A percentile compares a stretch with the other conserved stretches of the same genome.
Conservation (phyloP, 2,113 vertebrate species). For the Salvelinus fontinalis region DNA sequence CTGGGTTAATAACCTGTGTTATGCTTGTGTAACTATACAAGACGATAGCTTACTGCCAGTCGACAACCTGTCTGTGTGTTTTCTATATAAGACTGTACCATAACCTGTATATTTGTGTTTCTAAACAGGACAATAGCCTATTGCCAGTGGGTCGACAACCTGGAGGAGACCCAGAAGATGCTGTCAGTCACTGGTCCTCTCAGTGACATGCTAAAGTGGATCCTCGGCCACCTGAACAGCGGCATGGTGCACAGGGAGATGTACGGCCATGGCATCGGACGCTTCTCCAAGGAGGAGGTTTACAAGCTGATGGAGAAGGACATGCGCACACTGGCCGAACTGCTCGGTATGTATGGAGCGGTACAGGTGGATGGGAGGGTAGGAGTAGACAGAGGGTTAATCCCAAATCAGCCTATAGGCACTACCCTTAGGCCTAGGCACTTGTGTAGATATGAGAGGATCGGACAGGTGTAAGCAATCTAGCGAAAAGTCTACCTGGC, state of each 20-base stretch:
- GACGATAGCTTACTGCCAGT: background rate
- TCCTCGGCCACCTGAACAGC: conserved; percentile 89
- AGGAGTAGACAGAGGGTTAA: background rate
- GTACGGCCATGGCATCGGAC: conserved; percentile 95
- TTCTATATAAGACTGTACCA: background rate
- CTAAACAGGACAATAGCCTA: conserved; percentile 80
- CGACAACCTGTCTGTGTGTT: too few relatives aligned
- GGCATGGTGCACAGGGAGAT: conserved; percentile 93
- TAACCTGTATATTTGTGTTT: too few relatives aligned
- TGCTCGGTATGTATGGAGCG: conserved; percentile 79
- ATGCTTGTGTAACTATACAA: too few relatives aligned
- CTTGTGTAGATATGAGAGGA: background rate
- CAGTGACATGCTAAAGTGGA: conserved; percentile 90
- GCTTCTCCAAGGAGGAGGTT: conserved; percentile 92
- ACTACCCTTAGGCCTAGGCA: too few relatives aligned
- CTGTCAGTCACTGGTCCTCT: conserved; percentile 89
- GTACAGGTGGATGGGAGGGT: background rate
- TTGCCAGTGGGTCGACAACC: conserved; percentile 97
- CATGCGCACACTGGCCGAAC: conserved; percentile 90
- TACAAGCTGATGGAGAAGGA: conserved; percentile 97
- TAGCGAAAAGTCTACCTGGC: too few relatives aligned
- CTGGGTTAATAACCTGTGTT: too few relatives aligned
- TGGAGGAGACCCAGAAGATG: conserved; percentile 90
- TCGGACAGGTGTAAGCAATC: background rate
- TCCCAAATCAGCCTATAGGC: too few relatives aligned